Percentiles rank a stretch among this genome's conserved stretches.
Evolutionary conservation across 2,113 vertebrate genomes (phyloP).

Genomic region (Cairina moschata): DNA sequence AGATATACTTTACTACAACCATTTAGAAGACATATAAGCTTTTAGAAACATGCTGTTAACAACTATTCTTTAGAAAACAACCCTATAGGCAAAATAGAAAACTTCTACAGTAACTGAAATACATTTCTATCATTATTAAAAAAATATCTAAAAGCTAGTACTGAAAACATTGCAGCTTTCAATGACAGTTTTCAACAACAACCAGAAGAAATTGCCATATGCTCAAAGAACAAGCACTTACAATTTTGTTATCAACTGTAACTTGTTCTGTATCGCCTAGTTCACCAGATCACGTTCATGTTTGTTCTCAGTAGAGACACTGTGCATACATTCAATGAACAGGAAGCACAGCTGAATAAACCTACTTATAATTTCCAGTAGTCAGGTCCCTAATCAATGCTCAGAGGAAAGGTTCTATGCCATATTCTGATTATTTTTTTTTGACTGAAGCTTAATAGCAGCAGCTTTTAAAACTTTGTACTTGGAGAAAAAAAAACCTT

Average conservation of each 20-base stretch:
- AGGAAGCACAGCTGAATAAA: background rate
- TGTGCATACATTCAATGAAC: background rate
- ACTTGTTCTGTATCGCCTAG: background rate
- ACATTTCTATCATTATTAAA: background rate
- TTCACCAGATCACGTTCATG: background rate
- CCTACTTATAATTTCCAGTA: background rate
- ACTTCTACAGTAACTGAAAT: background rate
- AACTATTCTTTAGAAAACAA: background rate
- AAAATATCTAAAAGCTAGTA: background rate
- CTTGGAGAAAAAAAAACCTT: background rate
- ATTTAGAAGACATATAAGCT: background rate
- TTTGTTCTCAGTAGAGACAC: background rate
- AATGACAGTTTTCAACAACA: background rate
- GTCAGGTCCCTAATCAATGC: background rate
- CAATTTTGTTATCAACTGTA: background rate
- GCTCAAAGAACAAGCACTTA: background rate
- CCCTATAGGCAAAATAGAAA: background rate
- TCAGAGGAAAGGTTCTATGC: background rate
- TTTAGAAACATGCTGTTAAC: background rate
- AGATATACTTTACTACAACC: background rate
- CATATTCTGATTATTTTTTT: background rate
- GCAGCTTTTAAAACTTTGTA: background rate
- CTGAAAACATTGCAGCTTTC: background rate
- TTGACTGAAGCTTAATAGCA: background rate
- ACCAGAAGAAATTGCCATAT: background rate